These are phyloP conservation scores for Arge pagana DNA, from an alignment of 2,888 invertebrate species.

Conservation along the genomic window DNA sequence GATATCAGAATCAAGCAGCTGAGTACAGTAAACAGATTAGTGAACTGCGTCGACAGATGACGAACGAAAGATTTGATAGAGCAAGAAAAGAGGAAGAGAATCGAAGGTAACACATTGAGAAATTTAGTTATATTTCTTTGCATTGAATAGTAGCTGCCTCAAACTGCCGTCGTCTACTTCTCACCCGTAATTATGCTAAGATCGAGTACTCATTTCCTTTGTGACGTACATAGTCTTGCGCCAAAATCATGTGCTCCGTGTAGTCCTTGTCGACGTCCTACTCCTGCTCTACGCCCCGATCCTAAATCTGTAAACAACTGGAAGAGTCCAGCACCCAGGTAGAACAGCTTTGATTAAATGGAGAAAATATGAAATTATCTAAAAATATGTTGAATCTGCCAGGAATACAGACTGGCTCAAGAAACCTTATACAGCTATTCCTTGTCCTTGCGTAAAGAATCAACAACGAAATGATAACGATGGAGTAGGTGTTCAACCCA, in stretches of 20 bases:
- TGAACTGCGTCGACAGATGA: conserved; percentile 61
- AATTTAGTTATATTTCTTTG: too few species aligned
- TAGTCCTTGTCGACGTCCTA: not conserved
- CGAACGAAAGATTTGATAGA: conserved; percentile 61
- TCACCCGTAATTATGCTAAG: too few species aligned
- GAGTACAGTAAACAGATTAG: conserved; percentile 62
- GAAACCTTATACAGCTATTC: conserved; percentile 38
- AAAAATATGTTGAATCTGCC: conserved; percentile 21
- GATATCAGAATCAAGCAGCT: conserved; percentile 61
- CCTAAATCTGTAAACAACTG: conserved; percentile 16
- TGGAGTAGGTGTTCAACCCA: conserved; percentile 3
- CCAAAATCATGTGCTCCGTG: conserved; percentile 15
- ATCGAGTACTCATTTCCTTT: too few species aligned
- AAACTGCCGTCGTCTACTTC: too few species aligned
- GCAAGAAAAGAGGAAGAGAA: conserved; percentile 56
- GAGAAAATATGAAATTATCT: not conserved
- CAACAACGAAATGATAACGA: conserved; percentile 5
- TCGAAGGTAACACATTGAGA: conserved; percentile 43
- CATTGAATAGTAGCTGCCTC: too few species aligned
- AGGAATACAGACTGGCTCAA: conserved; percentile 39
- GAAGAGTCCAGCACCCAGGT: conserved; percentile 20
- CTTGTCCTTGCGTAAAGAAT: conserved; percentile 18
- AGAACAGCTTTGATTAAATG: conserved; percentile 5
- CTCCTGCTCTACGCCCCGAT: conserved; percentile 14
- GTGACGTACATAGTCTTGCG: not conserved